A percentile compares a stretch with the other conserved stretches of the same genome.
Conservation (phyloP, 2,888 invertebrate genomes). For the Agrypnus murinus region DNA sequence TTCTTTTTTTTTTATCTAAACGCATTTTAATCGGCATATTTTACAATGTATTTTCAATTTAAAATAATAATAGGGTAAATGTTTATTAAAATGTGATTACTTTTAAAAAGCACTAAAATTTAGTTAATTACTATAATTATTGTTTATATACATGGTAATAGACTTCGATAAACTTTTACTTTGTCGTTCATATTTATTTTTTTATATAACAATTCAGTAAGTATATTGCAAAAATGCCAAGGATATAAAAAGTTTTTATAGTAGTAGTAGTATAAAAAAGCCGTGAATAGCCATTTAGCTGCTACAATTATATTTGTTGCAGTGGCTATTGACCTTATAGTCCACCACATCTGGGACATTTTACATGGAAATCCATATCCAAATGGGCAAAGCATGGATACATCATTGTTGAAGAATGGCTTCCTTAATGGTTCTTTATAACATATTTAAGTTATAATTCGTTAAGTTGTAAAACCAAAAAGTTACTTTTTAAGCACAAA, state of each 20-base stretch:
- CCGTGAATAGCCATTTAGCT: conserved; percentile 40
- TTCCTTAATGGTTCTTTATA: conserved; percentile 48
- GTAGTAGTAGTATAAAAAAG: conserved; percentile 30
- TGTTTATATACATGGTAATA: no score
- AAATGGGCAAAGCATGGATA: conserved; percentile 70
- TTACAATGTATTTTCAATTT: no score
- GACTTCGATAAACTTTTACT: no score
- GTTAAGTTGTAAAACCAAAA: conserved; percentile 22
- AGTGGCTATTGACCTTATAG: conserved; percentile 99
- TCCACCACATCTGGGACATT: conserved; percentile 98
- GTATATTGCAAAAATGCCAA: not conserved
- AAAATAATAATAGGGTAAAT: no score
- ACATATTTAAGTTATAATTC: conserved; percentile 30
- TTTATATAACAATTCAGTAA: no score
- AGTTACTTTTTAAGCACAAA: conserved; percentile 40
- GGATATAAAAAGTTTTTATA: conserved; percentile 1
- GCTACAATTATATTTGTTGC: conserved; percentile 75
- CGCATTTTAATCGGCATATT: no score
- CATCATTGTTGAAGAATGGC: conserved; percentile 62
- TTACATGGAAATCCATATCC: conserved; percentile 76
- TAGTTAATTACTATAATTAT: no score
- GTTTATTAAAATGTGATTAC: no score
- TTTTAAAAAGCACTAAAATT: no score
- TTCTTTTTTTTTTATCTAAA: no score
- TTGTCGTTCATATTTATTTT: no score